Conservation (phyloP, 2,113 vertebrate genomes). For the Oreochromis aureus region DNA sequence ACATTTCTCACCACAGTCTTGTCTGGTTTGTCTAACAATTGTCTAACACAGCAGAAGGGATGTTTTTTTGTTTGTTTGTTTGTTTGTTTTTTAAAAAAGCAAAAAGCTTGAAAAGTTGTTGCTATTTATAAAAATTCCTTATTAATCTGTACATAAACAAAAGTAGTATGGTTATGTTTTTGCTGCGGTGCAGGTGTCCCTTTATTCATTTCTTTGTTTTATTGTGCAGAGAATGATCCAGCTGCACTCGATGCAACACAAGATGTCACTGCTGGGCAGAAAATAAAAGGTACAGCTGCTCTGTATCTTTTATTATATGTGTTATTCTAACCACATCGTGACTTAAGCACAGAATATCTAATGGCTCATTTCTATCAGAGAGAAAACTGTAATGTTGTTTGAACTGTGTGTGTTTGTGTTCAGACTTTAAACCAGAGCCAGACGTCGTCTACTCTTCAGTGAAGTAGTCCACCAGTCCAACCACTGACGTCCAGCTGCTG, state of each 20-base stretch:
- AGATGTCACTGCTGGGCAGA: background rate
- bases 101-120: background rate
- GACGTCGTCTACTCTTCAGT: background rate
- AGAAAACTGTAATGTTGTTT: background rate
- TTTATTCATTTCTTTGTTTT: background rate
- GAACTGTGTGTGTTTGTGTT: too few species aligned
- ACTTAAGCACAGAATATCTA: background rate
- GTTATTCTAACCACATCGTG: background rate
- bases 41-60: background rate
- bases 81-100: accelerated
- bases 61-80: background rate
- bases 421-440: too few species aligned
- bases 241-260: accelerated
- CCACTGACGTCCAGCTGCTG: background rate
- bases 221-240: background rate
- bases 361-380: accelerated
- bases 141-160: background rate
- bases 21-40: background rate
- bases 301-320: accelerated
- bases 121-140: background rate
- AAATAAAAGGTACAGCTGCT: background rate
- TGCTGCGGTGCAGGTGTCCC: background rate
- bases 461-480: too few species aligned
- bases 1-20: accelerated
- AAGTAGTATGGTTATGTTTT: background rate